Evolutionary conservation across 2,888 invertebrate species (phyloP).

Genomic region (Bembecia ichneumoniformis): DNA sequence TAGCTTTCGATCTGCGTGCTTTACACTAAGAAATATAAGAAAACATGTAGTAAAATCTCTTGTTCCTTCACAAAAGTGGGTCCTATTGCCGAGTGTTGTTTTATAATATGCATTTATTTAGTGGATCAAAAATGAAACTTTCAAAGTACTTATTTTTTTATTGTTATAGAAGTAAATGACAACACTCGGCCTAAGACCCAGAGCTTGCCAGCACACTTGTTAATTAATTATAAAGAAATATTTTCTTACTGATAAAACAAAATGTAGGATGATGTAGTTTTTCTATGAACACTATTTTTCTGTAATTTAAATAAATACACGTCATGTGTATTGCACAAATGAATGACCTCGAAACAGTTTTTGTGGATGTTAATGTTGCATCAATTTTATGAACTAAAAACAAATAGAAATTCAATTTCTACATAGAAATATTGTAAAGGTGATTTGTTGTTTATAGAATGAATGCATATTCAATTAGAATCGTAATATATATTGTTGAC

Average conservation of each 20-base stretch:
- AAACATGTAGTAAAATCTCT: background rate
- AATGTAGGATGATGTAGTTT: conserved; percentile 17
- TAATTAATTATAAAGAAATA: conserved; percentile 52
- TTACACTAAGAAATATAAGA: no score
- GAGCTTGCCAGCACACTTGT: conserved; percentile 52
- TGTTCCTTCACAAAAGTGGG: background rate
- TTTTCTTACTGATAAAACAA: conserved; percentile 41
- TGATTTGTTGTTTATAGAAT: conserved; percentile 50
- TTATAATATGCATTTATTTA: background rate
- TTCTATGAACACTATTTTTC: background rate
- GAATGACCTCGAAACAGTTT: background rate
- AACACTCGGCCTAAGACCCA: conserved; percentile 5
- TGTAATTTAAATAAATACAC: background rate
- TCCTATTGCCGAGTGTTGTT: background rate
- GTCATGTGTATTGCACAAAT: conserved; percentile 12
- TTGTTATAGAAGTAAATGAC: background rate
- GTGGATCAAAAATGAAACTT: background rate
- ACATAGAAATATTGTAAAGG: conserved; percentile 24
- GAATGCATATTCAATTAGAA: conserved; percentile 44
- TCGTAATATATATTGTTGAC: conserved; percentile 66
- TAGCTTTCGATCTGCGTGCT: no score
- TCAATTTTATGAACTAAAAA: conserved; percentile 13
- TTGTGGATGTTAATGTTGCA: background rate
- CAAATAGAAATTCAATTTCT: conserved; percentile 42
- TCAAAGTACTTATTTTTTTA: no score